Evolutionary conservation across 2,113 vertebrate species (phyloP).

Genomic region (Naja naja): DNA sequence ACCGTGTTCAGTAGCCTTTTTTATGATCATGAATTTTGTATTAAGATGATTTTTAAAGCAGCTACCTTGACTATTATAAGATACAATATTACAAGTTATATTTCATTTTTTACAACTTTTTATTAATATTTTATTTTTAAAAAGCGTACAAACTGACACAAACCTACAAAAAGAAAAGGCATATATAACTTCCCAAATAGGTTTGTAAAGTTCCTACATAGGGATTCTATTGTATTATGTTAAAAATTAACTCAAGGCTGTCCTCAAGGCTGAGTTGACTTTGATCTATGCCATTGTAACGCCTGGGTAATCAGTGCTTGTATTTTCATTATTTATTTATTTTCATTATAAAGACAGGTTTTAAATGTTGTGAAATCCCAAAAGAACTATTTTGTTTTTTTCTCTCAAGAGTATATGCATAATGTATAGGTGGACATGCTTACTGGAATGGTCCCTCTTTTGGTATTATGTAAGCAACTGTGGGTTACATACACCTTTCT

Average conservation of each 20-base stretch:
- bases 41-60: background rate
- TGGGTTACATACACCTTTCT: background rate
- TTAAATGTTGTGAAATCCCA: background rate
- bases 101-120: background rate
- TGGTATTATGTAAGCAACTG: background rate
- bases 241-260: background rate
- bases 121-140: background rate
- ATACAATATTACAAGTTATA: background rate
- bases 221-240: background rate
- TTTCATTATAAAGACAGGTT: background rate
- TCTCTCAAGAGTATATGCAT: background rate
- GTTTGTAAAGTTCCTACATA: background rate
- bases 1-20: background rate
- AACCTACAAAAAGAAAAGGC: background rate
- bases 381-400: background rate
- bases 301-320: background rate
- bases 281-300: background rate
- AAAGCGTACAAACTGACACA: background rate
- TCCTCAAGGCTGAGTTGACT: background rate
- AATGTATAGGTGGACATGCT: background rate
- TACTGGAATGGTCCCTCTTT: background rate
- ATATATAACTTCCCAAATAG: background rate
- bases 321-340: background rate
- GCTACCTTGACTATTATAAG: background rate
- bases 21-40: background rate